A percentile compares a stretch with the other conserved stretches of the same genome.
Evolutionary conservation across 2,113 vertebrate genomes (phyloP).

Genomic region (Brachypodius melanocephalos): DNA sequence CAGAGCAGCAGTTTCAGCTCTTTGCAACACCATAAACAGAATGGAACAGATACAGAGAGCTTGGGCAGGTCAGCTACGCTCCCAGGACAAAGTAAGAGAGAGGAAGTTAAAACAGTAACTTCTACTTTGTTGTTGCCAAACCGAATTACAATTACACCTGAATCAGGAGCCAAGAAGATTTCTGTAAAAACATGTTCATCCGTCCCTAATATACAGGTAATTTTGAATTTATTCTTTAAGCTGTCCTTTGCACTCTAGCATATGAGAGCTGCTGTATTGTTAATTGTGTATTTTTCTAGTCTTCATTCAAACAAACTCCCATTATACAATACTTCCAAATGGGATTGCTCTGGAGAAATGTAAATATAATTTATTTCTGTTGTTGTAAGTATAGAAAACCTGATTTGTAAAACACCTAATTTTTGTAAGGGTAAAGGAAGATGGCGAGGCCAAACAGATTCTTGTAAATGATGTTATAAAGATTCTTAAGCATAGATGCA

Average conservation of each 20-base stretch:
- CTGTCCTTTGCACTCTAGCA: not conserved
- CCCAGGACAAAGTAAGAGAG: conserved; percentile 55
- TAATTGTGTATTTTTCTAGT: not conserved
- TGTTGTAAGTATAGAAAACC: not conserved
- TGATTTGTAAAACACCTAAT: not conserved
- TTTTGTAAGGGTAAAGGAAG: not conserved
- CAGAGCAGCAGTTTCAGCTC: conserved; percentile 41
- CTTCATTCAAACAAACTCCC: not conserved
- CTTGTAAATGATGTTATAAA: not conserved
- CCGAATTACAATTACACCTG: not conserved
- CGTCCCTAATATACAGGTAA: conserved; percentile 67
- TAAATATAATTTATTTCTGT: not conserved
- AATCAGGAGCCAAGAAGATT: conserved; percentile 65
- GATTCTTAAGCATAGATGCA: not conserved
- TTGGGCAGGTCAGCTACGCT: conserved; percentile 51
- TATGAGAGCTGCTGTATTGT: not conserved
- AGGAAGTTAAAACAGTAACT: conserved; percentile 67
- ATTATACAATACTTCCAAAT: not conserved
- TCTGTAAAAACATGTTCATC: conserved; percentile 63
- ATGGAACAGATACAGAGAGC: not conserved
- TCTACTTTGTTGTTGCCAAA: conserved; percentile 69
- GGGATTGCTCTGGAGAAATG: not conserved
- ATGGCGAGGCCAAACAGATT: not conserved
- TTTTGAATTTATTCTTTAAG: not conserved
- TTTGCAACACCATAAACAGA: conserved; percentile 30